Evolutionary conservation across 92 coral and sea anemone species (phyloP).

Genomic region (Galaxea fascicularis): DNA sequence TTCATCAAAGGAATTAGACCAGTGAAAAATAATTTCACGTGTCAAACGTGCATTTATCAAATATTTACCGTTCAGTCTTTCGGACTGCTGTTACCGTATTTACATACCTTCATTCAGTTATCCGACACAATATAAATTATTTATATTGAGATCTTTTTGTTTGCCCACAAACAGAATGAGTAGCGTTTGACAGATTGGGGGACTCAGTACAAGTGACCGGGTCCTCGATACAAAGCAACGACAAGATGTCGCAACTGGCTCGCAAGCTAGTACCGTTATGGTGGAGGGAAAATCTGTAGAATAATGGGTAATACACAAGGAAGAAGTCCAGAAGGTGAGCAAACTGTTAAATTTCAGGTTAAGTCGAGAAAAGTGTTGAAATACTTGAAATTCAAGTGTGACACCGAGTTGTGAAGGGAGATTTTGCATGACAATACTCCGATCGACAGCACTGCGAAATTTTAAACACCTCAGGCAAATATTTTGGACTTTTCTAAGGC

Average conservation of each 20-base stretch:
- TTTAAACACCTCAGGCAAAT: conserved; percentile 6
- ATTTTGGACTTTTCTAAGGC: background rate
- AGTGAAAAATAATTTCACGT: background rate
- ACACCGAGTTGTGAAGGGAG: conserved; percentile 40
- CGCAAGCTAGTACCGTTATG: background rate
- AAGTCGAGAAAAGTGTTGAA: conserved; percentile 22
- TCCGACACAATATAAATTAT: conserved; percentile 51
- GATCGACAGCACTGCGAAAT: conserved; percentile 1
- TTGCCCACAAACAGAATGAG: conserved; percentile 49
- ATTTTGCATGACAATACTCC: conserved; percentile 49
- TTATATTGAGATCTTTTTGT: conserved; percentile 47
- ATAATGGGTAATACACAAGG: conserved; percentile 76
- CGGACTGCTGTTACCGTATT: conserved; percentile 17
- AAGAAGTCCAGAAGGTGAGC: conserved; percentile 68
- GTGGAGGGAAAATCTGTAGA: background rate
- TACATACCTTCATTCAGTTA: conserved; percentile 27
- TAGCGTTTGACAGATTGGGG: conserved; percentile 53
- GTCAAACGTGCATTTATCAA: background rate
- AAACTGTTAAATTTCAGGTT: conserved; percentile 7
- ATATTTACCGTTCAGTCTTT: conserved; percentile 18
- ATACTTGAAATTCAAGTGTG: conserved; percentile 56
- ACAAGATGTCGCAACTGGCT: background rate
- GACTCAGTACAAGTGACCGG: conserved; percentile 44
- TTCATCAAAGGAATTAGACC: background rate
- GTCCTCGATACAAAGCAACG: background rate